Conservation (phyloP, 2,113 vertebrate species). For the Rhinoptilus africanus region DNA sequence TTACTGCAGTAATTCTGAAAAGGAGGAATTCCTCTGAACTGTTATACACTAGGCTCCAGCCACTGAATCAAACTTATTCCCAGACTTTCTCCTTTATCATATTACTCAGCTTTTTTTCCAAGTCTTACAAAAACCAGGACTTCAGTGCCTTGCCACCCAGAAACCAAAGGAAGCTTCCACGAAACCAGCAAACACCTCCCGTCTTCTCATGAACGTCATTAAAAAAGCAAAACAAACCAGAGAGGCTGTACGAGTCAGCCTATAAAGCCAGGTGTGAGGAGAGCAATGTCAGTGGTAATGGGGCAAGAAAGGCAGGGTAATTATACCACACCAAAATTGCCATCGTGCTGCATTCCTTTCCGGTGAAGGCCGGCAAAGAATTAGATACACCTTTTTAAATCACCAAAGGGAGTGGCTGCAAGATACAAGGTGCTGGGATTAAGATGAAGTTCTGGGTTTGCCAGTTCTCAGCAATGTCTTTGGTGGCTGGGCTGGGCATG, state of each 20-base stretch:
- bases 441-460: conserved; percentile 51
- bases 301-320: conserved; percentile 58
- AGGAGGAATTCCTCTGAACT: neutral
- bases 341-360: conserved; percentile 39
- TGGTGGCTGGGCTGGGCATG: conserved; percentile 3
- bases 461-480: conserved; percentile 33
- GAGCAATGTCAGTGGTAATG: conserved; percentile 32
- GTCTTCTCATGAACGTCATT: conserved; percentile 40
- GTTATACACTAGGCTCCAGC: neutral
- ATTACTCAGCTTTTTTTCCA: conserved; percentile 46
- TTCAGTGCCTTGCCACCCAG: conserved; percentile 36
- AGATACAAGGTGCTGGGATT: conserved; percentile 22
- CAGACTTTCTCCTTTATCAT: neutral
- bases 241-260: conserved; percentile 47
- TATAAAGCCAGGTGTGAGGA: conserved; percentile 36
- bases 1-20: neutral
- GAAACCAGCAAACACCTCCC: conserved; percentile 62
- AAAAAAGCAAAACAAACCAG: conserved; percentile 44
- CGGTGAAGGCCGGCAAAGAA: neutral
- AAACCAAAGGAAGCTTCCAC: conserved; percentile 52
- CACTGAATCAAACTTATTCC: neutral
- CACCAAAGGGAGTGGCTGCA: conserved; percentile 19
- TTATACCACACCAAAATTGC: conserved; percentile 34
- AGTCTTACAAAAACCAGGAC: neutral
- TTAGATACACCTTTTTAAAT: conserved; percentile 45